Evolutionary conservation across 2,797 vertebrate species (phyloP).

Genomic region (Cetoscarus ocellatus): DNA sequence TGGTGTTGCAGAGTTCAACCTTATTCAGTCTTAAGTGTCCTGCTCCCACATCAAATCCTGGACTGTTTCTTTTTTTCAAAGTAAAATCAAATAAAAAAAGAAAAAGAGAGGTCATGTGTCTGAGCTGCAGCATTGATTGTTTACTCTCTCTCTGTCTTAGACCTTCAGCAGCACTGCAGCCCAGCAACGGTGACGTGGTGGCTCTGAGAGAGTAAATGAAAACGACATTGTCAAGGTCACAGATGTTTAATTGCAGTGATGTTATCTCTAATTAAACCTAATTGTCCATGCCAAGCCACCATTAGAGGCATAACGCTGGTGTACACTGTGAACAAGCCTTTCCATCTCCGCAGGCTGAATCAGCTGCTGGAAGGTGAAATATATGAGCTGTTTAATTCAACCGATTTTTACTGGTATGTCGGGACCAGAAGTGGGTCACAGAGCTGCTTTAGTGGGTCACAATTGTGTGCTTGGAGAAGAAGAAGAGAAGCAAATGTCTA

Average conservation of each 20-base stretch:
- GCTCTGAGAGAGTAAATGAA: not conserved
- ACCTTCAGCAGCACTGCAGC: not conserved
- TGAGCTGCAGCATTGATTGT: slow-evolving; percentile 19
- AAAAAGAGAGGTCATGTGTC: not conserved
- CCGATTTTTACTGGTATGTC: too few relatives aligned
- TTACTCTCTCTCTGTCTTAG: slow-evolving; percentile 15
- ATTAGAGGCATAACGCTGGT: slow-evolving; percentile 17
- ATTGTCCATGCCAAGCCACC: slow-evolving; percentile 35
- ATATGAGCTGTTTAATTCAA: slow-evolving; percentile 4
- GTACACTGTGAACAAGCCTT: not conserved
- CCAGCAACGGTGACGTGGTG: not conserved
- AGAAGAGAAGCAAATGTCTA: too few relatives aligned
- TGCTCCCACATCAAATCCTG: slow-evolving; percentile 46
- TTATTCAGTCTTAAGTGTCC: slow-evolving; percentile 45
- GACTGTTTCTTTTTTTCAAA: slow-evolving; percentile 37
- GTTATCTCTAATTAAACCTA: slow-evolving; percentile 57
- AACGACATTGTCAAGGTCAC: slow-evolving; percentile 53
- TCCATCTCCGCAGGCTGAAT: slow-evolving; percentile 29
- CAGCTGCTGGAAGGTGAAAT: slow-evolving; percentile 8
- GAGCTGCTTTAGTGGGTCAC: not conserved
- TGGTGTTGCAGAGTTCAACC: slow-evolving; percentile 28
- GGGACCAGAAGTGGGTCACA: too few relatives aligned
- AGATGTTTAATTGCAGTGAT: slow-evolving; percentile 60
- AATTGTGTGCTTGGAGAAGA: not conserved
- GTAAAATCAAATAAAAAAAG: not conserved